A percentile compares a stretch with the other conserved stretches of the same genome.
Conservation (phyloP, 2,797 vertebrate genomes). For the Pipistrellus pygmaeus region DNA sequence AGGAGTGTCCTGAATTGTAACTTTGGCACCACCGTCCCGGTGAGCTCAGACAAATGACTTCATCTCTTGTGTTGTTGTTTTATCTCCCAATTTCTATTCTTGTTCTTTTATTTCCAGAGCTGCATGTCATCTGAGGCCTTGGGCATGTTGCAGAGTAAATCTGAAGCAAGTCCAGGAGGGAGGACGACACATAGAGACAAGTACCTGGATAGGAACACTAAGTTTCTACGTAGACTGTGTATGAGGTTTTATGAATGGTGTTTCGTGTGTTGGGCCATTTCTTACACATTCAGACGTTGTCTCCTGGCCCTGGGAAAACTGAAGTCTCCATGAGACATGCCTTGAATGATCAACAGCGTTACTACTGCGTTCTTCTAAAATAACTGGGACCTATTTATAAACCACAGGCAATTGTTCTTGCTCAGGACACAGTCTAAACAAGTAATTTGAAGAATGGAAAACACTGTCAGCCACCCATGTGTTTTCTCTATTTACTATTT, state of each 20-base stretch:
- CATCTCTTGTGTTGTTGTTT: constrained; percentile 40
- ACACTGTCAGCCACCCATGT: constrained; percentile 56
- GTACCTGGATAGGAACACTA: background rate
- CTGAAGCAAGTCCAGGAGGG: background rate
- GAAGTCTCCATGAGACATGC: constrained; percentile 10
- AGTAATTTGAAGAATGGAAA: constrained; percentile 81
- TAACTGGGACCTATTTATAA: constrained; percentile 84
- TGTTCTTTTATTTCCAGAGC: constrained; percentile 21
- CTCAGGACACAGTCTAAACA: constrained; percentile 86
- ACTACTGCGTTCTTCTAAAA: constrained; percentile 67
- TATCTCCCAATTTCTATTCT: constrained; percentile 49
- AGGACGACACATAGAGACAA: background rate
- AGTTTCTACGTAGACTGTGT: constrained; percentile 14
- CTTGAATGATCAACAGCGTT: constrained; percentile 75
- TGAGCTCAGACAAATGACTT: constrained; percentile 61
- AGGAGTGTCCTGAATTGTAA: background rate
- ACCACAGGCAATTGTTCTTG: constrained; percentile 82
- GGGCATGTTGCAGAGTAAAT: constrained; percentile 35
- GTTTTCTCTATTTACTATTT: constrained; percentile 70
- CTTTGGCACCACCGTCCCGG: background rate
- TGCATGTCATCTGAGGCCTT: constrained; percentile 50
- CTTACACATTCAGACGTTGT: constrained; percentile 48
- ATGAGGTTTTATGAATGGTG: background rate
- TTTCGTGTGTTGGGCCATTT: constrained; percentile 44
- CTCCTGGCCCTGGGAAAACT: constrained; percentile 29